Evolutionary conservation across 2,797 vertebrate species (phyloP).

Genomic region (Limnodromus scolopaceus): DNA sequence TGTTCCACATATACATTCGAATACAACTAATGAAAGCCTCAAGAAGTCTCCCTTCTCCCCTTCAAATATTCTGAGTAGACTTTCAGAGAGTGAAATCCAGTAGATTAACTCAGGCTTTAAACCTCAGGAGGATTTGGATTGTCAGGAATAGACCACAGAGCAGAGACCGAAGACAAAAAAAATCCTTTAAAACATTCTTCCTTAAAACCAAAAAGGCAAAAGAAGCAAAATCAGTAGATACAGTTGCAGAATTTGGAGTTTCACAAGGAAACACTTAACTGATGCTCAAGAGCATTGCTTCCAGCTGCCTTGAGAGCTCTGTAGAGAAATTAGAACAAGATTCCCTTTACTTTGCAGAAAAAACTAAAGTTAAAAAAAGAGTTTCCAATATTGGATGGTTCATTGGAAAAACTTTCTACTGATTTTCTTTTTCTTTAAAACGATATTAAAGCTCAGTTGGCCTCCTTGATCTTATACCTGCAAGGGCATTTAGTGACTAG

Average conservation of each 20-base stretch:
- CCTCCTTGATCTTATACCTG: background rate
- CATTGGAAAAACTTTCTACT: background rate
- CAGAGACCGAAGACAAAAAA: background rate
- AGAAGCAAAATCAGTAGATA: background rate
- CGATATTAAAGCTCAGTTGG: background rate
- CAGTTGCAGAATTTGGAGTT: background rate
- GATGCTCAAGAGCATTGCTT: background rate
- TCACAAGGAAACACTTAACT: background rate
- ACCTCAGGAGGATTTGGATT: background rate
- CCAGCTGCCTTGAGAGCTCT: background rate
- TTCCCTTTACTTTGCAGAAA: background rate
- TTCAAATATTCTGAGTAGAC: background rate
- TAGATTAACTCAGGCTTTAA: background rate
- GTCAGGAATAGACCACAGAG: background rate
- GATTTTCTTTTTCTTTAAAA: background rate
- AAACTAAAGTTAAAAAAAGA: background rate
- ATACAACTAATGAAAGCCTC: background rate
- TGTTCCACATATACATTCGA: background rate
- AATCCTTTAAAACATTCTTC: background rate
- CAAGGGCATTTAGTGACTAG: background rate
- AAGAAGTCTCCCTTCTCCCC: background rate
- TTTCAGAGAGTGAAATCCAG: background rate
- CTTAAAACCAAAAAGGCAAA: background rate
- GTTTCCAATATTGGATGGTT: background rate
- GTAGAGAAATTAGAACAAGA: background rate